Conservation (phyloP, 2,888 invertebrate species). For the Resseliella maxima region DNA sequence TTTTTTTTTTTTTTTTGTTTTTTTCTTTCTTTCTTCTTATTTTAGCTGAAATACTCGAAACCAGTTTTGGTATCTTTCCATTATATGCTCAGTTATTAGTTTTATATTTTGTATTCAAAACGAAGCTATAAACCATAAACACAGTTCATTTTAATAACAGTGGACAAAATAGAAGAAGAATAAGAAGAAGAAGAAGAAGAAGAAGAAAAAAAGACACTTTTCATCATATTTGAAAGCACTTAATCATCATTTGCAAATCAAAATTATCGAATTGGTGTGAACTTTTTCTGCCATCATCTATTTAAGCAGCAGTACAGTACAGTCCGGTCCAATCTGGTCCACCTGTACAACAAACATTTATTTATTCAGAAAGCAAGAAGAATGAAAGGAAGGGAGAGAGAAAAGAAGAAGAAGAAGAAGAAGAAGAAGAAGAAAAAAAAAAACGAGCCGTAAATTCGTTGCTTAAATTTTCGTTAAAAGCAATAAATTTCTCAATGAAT, state of each 20-base stretch:
- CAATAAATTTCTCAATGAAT: conserved; percentile 29
- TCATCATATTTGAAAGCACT: neutral
- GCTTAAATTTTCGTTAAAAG: conserved; percentile 11
- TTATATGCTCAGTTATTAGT: neutral
- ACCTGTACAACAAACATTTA: neutral
- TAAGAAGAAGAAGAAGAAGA: neutral
- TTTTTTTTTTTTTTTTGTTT: too few relatives aligned
- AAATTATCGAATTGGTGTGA: conserved; percentile 43
- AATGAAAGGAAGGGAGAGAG: too few relatives aligned
- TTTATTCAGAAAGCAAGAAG: neutral
- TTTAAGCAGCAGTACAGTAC: neutral
- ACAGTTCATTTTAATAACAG: neutral
- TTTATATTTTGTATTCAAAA: neutral
- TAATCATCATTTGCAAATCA: neutral
- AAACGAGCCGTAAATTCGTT: too few relatives aligned
- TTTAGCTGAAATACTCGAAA: neutral
- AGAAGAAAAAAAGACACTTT: neutral
- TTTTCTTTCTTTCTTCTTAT: neutral
- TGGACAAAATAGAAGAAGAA: neutral
- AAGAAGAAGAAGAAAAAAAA: too few relatives aligned
- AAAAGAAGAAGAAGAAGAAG: too few relatives aligned
- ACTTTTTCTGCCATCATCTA: neutral
- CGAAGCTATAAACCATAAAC: neutral
- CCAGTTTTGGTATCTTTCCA: conserved; percentile 5
- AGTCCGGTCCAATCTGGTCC: too few relatives aligned